A percentile compares a stretch with the other conserved stretches of the same genome.
phyloP scores from a whole-genome alignment of 1,140 invertebrate species.

The Scaptodrosophila lebanonensis region DNA sequence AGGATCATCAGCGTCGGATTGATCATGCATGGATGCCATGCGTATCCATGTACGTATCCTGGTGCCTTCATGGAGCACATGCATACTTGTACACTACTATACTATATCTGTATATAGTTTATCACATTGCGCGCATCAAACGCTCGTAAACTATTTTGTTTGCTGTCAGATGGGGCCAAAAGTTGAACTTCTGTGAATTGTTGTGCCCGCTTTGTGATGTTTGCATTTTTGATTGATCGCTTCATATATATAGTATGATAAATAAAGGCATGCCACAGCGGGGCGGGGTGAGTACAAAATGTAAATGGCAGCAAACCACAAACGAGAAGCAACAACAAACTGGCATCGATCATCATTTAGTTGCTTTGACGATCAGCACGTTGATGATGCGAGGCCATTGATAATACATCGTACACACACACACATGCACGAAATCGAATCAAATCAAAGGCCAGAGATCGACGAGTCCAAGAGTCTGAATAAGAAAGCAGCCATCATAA shows the following conservation, averaged over 20 bases:
- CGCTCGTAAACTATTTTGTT: conserved; percentile 74
- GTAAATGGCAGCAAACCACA: conserved; percentile 49
- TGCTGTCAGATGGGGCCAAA: conserved; percentile 40
- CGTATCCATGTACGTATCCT: conserved; percentile 13
- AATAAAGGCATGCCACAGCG: no score
- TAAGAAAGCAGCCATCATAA: conserved; percentile 53
- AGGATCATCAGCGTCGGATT: conserved; percentile 24
- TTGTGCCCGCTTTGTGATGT: conserved; percentile 24
- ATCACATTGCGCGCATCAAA: conserved; percentile 53
- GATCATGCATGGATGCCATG: conserved; percentile 24
- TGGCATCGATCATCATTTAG: conserved; percentile 73
- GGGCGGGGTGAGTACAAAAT: conserved; percentile 42
- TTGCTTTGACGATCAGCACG: conserved; percentile 54
- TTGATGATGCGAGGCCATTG: conserved; percentile 46
- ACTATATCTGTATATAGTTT: conserved; percentile 44
- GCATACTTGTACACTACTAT: conserved; percentile 35
- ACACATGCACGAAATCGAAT: no score
- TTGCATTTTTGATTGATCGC: conserved; percentile 77
- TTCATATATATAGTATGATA: conserved; percentile 58
- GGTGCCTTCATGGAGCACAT: background rate
- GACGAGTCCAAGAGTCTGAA: conserved; percentile 13
- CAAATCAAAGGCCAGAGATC: conserved; percentile 56
- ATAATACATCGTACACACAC: no score
- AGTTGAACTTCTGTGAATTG: conserved; percentile 49
- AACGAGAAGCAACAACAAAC: conserved; percentile 5